These are phyloP conservation scores for Drosophila burlai DNA, from an alignment of 1,140 invertebrate species.

Conservation along the genomic window DNA sequence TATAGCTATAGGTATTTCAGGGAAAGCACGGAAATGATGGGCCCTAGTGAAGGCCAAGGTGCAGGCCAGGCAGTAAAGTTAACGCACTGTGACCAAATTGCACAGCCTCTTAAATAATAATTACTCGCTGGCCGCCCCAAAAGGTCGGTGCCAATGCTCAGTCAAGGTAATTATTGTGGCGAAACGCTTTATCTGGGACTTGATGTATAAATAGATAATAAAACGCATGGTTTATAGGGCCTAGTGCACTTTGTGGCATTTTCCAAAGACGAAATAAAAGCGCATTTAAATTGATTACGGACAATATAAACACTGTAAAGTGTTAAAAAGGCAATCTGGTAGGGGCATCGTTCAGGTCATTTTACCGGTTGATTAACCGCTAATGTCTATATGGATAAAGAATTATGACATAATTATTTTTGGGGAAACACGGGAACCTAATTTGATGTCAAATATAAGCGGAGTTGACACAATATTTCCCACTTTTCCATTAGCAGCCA, in stretches of 20 bases:
- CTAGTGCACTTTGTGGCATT: conserved; percentile 1
- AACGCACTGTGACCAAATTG: conserved; percentile 38
- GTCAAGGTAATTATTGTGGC: conserved; percentile 18
- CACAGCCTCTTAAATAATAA: conserved; percentile 31
- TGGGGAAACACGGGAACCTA: conserved; percentile 3
- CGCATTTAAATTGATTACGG: neutral
- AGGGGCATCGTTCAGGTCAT: conserved; percentile 1
- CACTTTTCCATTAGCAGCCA: conserved; percentile 11
- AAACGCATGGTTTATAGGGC: conserved; percentile 4
- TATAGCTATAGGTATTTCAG: neutral
- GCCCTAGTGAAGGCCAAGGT: conserved; percentile 7
- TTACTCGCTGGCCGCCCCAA: conserved; percentile 15
- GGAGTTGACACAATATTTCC: no score
- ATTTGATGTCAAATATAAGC: conserved; percentile 4
- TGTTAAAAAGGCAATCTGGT: neutral
- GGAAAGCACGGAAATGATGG: neutral
- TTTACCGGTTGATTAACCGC: conserved; percentile 37
- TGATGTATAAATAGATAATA: conserved; percentile 8
- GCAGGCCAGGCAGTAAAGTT: conserved; percentile 21
- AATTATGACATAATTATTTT: conserved; percentile 13
- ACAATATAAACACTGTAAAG: neutral
- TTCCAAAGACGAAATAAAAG: conserved; percentile 6
- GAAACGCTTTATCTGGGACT: conserved; percentile 8
- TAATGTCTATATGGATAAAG: conserved; percentile 10
- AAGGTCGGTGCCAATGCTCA: conserved; percentile 21